Conservation (phyloP, 1,140 invertebrate genomes). For the Medauroidea extradentata region DNA sequence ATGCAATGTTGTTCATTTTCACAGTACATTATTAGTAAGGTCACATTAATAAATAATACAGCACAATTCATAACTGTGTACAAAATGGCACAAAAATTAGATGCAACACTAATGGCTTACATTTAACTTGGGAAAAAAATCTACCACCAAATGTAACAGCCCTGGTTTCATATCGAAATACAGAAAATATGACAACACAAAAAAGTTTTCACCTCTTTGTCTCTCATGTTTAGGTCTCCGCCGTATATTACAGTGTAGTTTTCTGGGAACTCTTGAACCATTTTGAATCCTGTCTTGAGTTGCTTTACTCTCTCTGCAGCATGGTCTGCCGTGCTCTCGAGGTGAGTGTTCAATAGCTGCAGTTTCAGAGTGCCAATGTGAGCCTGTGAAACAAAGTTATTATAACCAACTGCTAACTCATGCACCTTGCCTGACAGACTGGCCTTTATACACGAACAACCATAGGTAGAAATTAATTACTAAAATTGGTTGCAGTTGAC, state of each 20-base stretch:
- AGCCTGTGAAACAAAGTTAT: slow-evolving; percentile 41
- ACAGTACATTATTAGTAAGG: no score
- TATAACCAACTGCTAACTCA: no score
- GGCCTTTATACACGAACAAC: no score
- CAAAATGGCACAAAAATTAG: no score
- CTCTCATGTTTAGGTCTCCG: slow-evolving; percentile 57
- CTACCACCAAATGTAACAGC: neutral
- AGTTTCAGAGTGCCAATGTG: slow-evolving; percentile 46
- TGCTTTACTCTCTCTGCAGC: slow-evolving; percentile 46
- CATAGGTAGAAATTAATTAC: no score
- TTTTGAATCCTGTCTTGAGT: slow-evolving; percentile 43
- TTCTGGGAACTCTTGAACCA: slow-evolving; percentile 32
- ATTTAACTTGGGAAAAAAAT: neutral
- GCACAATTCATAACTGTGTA: no score
- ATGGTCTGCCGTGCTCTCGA: slow-evolving; percentile 54
- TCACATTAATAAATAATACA: no score
- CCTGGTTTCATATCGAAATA: no score
- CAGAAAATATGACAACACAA: neutral
- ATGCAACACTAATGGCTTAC: no score
- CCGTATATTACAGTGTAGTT: slow-evolving; percentile 50
- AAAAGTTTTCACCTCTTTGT: slow-evolving; percentile 48
- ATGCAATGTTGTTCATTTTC: no score
- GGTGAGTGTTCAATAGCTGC: slow-evolving; percentile 51
- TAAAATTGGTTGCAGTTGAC: no score
- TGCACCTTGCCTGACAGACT: no score